Base-by-base conservation (phyloP, 2,888 invertebrate genomes). In the Steinernema hermaphroditum region DNA sequence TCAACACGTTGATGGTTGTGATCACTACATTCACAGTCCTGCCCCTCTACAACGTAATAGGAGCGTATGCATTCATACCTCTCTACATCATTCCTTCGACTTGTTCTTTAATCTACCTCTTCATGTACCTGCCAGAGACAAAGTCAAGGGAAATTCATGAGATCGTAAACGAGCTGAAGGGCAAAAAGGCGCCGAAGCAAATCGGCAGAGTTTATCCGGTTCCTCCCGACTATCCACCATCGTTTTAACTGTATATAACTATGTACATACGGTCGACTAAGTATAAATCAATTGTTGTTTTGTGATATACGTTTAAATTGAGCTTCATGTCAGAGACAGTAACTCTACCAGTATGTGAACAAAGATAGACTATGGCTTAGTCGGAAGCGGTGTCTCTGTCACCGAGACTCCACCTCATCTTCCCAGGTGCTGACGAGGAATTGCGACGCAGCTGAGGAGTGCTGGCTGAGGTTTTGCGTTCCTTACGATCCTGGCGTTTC, bases 141-240 rank as follows among this genome's bases (percentile, higher is more conserved):
- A 80, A 78, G 68, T 80, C 81, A 50, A 41, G 80, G 24, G 82
- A 82, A 71, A 82, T 82, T 71, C 78, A 80, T 72, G 79, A 81
- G 29, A 80, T 82, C 73, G 81, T 82, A 16, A 73, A 70, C 29
- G 80, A 82, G 50, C 69, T 82, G 70, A 78, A 79, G 43, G 76
- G 77, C 19, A 76, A 77, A 34, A 74, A 50, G 16, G 16, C 19
- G 27, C 24, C 14, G 19, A 44, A 68, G 12, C 12, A 22, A 8
- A 34, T 34, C 9, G 44, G 24, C 24, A 16, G 24, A 12, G 50
- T 22, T 1, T 50, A 22, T 22, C 50, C 50, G 12, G 24, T 24
- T 19, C 50, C 50, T 2, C 50, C 50, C 1, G 50, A 50, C n/a
- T 50, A 50, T 22, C 24, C 50, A 22, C 24, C 9, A 19, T 46